Evolutionary conservation across 2,113 vertebrate species (phyloP).

Genomic region (Neotragus pygmaeus): DNA sequence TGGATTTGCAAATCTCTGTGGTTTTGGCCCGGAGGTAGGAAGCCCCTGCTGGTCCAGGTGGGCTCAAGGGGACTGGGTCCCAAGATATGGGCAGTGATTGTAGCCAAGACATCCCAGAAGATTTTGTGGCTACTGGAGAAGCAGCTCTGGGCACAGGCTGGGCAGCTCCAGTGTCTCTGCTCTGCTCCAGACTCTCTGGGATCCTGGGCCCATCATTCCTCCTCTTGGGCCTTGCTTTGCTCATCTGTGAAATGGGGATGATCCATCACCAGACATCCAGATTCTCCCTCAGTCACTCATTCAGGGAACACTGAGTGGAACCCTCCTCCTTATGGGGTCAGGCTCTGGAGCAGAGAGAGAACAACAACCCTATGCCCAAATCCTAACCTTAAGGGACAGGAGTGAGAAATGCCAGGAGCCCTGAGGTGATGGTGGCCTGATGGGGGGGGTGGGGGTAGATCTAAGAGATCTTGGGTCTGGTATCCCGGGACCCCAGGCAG

Average conservation of each 20-base stretch:
- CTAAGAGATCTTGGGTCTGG: not conserved
- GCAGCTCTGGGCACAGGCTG: not conserved
- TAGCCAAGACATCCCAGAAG: not conserved
- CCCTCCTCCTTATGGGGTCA: not conserved
- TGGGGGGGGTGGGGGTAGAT: accelerated
- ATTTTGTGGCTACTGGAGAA: not conserved
- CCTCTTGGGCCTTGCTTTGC: not conserved
- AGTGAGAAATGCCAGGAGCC: not conserved
- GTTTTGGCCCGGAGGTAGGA: not conserved
- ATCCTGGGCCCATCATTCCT: not conserved
- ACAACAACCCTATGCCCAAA: accelerated
- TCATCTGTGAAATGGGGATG: not conserved
- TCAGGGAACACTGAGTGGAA: too few species aligned
- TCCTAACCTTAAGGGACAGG: accelerated
- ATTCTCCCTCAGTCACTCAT: too few species aligned
- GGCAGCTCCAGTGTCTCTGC: too few species aligned
- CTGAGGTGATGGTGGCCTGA: accelerated
- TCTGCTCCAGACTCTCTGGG: not conserved
- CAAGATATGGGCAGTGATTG: not conserved
- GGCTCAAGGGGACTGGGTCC: not conserved
- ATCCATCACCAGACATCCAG: accelerated
- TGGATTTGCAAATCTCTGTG: not conserved
- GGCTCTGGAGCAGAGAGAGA: accelerated
- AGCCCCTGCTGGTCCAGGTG: not conserved
- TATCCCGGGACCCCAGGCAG: not conserved